These are phyloP conservation scores for Acronicta leporina DNA, from an alignment of 2,888 invertebrate species.

Conservation along the genomic window DNA sequence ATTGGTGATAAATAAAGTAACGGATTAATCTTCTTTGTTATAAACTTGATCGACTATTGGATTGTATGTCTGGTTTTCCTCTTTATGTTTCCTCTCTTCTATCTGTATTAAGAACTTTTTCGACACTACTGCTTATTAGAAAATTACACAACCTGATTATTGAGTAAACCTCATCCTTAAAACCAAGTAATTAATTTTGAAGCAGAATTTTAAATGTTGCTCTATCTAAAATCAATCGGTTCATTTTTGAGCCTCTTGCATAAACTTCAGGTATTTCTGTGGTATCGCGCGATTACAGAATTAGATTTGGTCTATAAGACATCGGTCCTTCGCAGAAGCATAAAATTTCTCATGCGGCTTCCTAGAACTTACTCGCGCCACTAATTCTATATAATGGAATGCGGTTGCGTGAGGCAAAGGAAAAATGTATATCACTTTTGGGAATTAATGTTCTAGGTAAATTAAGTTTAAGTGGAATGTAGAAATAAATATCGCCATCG, in stretches of 20 bases:
- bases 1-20: constrained; percentile 43
- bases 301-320: constrained; percentile 48
- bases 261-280: constrained; percentile 45
- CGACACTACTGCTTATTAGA: not conserved
- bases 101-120: not conserved
- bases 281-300: constrained; percentile 47
- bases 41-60: constrained; percentile 24
- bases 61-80: constrained; percentile 10
- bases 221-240: no score
- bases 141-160: not conserved
- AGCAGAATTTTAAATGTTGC: no score
- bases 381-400: constrained; percentile 56
- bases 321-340: constrained; percentile 60
- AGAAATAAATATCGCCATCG: not conserved
- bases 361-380: constrained; percentile 58
- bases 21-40: constrained; percentile 41
- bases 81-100: no score
- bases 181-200: not conserved
- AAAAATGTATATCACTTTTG: constrained; percentile 45
- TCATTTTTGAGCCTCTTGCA: not conserved
- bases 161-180: not conserved
- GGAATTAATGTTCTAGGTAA: constrained; percentile 20
- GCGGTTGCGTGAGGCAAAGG: constrained; percentile 45
- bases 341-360: constrained; percentile 54
- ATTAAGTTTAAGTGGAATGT: constrained; percentile 12